These are phyloP conservation scores for Odocoileus hemionus DNA, from an alignment of 2,113 vertebrate genomes.

Conservation along the genomic window DNA sequence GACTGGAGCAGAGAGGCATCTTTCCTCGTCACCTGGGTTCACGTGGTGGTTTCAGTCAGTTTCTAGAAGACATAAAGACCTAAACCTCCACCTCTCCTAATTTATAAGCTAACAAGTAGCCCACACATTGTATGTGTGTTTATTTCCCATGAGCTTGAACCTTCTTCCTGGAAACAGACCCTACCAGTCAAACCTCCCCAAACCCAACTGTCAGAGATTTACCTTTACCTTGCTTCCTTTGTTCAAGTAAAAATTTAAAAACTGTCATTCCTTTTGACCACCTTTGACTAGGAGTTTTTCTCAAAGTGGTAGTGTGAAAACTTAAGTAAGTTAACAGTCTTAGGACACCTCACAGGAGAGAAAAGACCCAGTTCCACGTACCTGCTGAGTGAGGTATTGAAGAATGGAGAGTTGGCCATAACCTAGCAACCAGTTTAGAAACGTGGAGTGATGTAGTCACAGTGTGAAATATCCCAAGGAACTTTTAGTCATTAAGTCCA, in stretches of 20 bases:
- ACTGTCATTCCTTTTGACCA: not conserved
- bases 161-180: not conserved
- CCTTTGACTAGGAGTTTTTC: not conserved
- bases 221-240: not conserved
- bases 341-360: constrained; percentile 12
- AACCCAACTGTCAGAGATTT: not conserved
- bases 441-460: constrained; percentile 28
- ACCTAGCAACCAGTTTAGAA: constrained; percentile 77
- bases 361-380: constrained; percentile 41
- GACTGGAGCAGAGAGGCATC: not conserved
- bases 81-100: not conserved
- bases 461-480: constrained; percentile 61
- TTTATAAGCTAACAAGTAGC: not conserved
- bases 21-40: not conserved
- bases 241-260: not conserved
- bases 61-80: not conserved
- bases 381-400: constrained; percentile 31
- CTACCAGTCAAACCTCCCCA: not conserved
- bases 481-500: constrained; percentile 41
- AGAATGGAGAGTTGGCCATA: constrained; percentile 56
- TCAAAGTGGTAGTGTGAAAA: constrained; percentile 2
- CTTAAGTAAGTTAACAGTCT: not conserved
- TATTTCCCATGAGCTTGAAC: not conserved
- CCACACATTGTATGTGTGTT: accelerated
- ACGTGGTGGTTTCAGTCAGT: not conserved